Evolutionary conservation across 2,888 invertebrate species (phyloP).

Genomic region (Gari tellinella): DNA sequence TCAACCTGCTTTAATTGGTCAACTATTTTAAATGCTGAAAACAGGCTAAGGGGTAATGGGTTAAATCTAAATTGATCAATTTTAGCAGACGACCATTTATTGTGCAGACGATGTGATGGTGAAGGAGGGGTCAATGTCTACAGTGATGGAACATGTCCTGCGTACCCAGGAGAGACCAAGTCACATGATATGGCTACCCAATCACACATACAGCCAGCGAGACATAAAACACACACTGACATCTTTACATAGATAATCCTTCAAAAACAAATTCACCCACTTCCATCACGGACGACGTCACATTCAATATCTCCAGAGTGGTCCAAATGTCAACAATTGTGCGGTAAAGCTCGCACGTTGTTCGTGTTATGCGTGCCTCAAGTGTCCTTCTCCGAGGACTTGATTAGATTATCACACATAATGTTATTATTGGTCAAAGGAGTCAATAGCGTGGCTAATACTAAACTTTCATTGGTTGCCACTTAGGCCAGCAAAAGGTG

Average conservation of each 20-base stretch:
- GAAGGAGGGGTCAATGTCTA: too few relatives aligned
- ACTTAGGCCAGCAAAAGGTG: slow-evolving; percentile 19
- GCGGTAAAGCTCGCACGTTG: too few relatives aligned
- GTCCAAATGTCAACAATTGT: slow-evolving; percentile 31
- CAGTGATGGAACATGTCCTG: too few relatives aligned
- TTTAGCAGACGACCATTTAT: too few relatives aligned
- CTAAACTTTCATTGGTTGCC: slow-evolving; percentile 8
- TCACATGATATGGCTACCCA: too few relatives aligned
- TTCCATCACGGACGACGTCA: slow-evolving; percentile 36
- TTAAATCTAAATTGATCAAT: too few relatives aligned
- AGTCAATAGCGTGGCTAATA: slow-evolving; percentile 19
- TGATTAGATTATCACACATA: slow-evolving; percentile 36
- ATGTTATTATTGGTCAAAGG: slow-evolving; percentile 46
- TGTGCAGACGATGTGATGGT: too few relatives aligned
- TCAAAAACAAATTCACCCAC: slow-evolving; percentile 42
- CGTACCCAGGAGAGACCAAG: too few relatives aligned
- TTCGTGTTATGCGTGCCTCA: slow-evolving; percentile 14
- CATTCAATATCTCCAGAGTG: slow-evolving; percentile 33
- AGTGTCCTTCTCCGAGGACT: slow-evolving; percentile 17
- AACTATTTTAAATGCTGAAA: too few relatives aligned
- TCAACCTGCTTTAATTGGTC: too few relatives aligned
- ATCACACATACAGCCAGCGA: not conserved
- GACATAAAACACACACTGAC: slow-evolving; percentile 57
- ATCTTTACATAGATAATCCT: slow-evolving; percentile 36
- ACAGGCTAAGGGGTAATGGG: too few relatives aligned